These are phyloP conservation scores for Phymatocera aterrima DNA, from an alignment of 2,888 invertebrate genomes.

Conservation along the genomic window DNA sequence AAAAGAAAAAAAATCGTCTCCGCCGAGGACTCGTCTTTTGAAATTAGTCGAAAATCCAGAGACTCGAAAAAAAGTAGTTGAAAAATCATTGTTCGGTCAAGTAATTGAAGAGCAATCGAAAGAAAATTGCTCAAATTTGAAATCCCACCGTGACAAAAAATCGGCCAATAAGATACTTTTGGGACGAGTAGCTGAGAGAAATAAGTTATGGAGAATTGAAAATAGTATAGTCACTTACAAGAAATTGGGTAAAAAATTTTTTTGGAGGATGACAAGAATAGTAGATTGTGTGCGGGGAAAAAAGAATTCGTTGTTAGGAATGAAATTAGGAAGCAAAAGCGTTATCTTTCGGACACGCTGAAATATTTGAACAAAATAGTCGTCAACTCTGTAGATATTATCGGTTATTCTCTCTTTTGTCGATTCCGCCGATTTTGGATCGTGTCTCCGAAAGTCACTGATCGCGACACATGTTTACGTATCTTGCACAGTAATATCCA, in stretches of 20 bases:
- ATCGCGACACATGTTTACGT: slow-evolving; percentile 57
- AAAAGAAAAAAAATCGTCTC: not conserved
- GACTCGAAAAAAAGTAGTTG: not conserved
- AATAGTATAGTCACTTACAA: not conserved
- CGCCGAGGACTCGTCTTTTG: not conserved
- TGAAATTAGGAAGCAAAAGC: slow-evolving; percentile 56
- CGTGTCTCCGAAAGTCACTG: slow-evolving; percentile 55
- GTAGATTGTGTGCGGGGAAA: slow-evolving; percentile 59
- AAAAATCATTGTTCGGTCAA: slow-evolving; percentile 2
- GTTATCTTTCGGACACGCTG: slow-evolving; percentile 57
- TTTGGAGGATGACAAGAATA: slow-evolving; percentile 60
- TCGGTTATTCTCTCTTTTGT: slow-evolving; percentile 52
- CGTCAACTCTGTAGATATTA: slow-evolving; percentile 41
- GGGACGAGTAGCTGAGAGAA: not conserved
- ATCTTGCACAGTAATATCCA: slow-evolving; percentile 47
- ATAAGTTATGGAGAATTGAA: not conserved
- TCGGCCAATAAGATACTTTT: not conserved
- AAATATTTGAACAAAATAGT: slow-evolving; percentile 59
- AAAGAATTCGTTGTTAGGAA: slow-evolving; percentile 59
- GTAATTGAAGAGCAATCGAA: not conserved
- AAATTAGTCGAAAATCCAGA: not conserved
- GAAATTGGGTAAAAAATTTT: slow-evolving; percentile 39
- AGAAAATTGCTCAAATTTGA: not conserved
- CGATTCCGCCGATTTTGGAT: slow-evolving; percentile 59
- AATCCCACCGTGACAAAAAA: not conserved